Evolutionary conservation across 2,113 vertebrate species (phyloP).

Genomic region (Phalacrocorax brasilianus): DNA sequence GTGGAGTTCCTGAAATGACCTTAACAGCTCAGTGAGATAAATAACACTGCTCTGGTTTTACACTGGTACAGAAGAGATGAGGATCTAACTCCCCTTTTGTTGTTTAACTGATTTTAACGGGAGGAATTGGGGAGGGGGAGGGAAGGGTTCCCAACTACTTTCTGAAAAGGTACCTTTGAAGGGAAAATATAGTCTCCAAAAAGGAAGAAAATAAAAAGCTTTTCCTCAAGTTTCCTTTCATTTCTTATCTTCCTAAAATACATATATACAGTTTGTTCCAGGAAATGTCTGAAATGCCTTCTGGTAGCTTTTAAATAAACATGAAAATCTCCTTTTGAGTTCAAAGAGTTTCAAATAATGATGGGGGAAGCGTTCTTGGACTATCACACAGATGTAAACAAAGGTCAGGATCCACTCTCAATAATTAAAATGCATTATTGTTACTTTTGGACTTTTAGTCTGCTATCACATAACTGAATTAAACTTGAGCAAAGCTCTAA

Average conservation of each 20-base stretch:
- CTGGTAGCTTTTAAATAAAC: slow-evolving; percentile 81
- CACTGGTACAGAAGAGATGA: not conserved
- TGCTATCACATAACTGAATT: not conserved
- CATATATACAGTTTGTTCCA: slow-evolving; percentile 67
- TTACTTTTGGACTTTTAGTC: not conserved
- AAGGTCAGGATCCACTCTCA: not conserved
- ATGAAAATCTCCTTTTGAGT: slow-evolving; percentile 43
- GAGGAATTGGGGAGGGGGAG: not conserved
- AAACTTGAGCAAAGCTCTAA: not conserved
- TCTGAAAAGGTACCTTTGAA: not conserved
- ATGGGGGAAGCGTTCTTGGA: not conserved
- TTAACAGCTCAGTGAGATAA: not conserved
- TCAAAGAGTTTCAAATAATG: slow-evolving; percentile 49
- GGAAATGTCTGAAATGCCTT: slow-evolving; percentile 78
- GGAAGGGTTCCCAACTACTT: not conserved
- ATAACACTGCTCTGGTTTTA: not conserved
- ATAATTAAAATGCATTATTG: not conserved
- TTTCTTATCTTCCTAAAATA: slow-evolving; percentile 63
- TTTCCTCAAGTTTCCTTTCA: slow-evolving; percentile 33
- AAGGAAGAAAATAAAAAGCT: slow-evolving; percentile 29
- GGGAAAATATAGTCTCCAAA: not conserved
- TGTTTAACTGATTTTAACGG: not conserved
- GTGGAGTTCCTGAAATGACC: not conserved
- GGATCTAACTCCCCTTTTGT: not conserved
- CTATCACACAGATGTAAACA: not conserved